phyloP scores from a whole-genome alignment of 2,888 invertebrate species.

The Agrochola circellaris region DNA sequence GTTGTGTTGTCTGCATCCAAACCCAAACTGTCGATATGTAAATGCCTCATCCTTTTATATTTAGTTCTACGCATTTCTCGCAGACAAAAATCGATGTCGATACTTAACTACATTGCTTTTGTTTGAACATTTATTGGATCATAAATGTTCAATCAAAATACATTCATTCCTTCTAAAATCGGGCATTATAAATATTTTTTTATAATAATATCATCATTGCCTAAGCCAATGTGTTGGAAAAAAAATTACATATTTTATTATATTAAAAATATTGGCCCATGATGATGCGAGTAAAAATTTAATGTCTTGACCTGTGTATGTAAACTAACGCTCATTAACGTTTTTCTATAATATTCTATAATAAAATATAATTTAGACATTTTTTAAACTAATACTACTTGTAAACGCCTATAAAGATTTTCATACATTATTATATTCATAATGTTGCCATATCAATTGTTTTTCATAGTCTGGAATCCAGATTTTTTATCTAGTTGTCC shows the following conservation, averaged over 20 bases:
- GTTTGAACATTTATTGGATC: background rate
- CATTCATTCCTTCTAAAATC: conserved; percentile 32
- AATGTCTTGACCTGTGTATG: conserved; percentile 60
- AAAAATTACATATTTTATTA: conserved; percentile 55
- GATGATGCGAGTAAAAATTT: conserved; percentile 34
- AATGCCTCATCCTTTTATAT: conserved; percentile 46
- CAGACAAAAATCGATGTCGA: conserved; percentile 11
- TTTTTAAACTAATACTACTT: conserved; percentile 75
- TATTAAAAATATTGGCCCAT: conserved; percentile 46
- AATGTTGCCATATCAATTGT: conserved; percentile 89
- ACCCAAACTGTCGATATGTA: conserved; percentile 60
- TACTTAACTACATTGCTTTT: too few species aligned
- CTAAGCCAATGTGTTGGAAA: conserved; percentile 36
- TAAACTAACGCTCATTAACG: conserved; percentile 69
- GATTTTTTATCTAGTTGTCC: conserved; percentile 89
- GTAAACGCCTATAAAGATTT: conserved; percentile 77
- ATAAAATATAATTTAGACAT: conserved; percentile 75
- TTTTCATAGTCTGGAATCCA: conserved; percentile 87
- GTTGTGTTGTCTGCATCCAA: conserved; percentile 51
- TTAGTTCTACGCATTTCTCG: conserved; percentile 41
- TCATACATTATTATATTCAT: conserved; percentile 81
- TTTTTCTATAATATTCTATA: conserved; percentile 75
- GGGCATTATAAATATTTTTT: conserved; percentile 40
- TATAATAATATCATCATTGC: conserved; percentile 27
- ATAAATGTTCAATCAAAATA: conserved; percentile 12